Evolutionary conservation across 1,140 invertebrate species (phyloP).

Genomic region (Eumaeus atala): DNA sequence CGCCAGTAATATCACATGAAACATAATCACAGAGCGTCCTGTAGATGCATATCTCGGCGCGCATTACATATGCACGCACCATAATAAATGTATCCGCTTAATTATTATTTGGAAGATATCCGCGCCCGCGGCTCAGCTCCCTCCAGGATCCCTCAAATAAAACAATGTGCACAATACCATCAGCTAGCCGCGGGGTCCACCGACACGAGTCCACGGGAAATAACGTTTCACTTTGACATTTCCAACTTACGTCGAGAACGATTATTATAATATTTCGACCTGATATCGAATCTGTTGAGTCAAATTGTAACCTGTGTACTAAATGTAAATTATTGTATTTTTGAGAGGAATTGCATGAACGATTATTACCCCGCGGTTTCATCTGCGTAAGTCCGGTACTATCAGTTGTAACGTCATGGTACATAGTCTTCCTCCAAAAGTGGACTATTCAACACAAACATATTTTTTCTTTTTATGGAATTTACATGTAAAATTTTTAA

Average conservation of each 20-base stretch:
- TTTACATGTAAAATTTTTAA: too few relatives aligned
- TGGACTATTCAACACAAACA: too few relatives aligned
- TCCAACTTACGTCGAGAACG: conserved; percentile 7
- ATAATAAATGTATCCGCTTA: conserved; percentile 71
- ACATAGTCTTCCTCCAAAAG: too few relatives aligned
- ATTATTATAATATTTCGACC: neutral
- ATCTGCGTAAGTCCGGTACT: too few relatives aligned
- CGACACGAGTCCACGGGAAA: neutral
- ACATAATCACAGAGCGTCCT: conserved; percentile 29
- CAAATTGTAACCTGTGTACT: too few relatives aligned
- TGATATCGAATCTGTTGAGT: neutral
- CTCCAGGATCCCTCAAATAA: conserved; percentile 10
- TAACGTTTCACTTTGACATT: neutral
- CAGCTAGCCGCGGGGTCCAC: conserved; percentile 12
- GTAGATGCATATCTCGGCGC: conserved; percentile 32
- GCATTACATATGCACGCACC: conserved; percentile 54
- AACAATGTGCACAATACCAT: conserved; percentile 11
- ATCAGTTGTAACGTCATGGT: too few relatives aligned
- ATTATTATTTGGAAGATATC: conserved; percentile 72
- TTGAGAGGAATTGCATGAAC: too few relatives aligned
- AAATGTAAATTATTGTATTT: too few relatives aligned
- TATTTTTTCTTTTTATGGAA: too few relatives aligned
- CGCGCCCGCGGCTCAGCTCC: conserved; percentile 42
- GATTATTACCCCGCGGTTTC: too few relatives aligned
- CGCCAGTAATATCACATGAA: conserved; percentile 11